phyloP scores from a whole-genome alignment of 2,797 vertebrate species.

The Lepidocolaptes lacrymiger region DNA sequence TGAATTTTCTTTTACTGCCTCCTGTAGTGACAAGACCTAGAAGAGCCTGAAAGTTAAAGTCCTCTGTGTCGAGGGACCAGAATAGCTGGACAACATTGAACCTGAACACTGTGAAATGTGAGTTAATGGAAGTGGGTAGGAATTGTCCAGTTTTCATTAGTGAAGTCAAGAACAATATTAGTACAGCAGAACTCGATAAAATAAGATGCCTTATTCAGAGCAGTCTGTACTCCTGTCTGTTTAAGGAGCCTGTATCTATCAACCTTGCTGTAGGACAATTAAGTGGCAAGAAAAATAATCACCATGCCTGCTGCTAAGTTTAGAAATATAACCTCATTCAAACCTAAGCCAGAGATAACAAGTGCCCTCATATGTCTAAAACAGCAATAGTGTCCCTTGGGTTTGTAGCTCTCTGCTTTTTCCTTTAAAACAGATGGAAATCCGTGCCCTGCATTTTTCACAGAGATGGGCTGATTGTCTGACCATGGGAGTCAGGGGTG shows the following conservation, averaged over 20 bases:
- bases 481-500: neutral
- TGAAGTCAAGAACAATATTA: neutral
- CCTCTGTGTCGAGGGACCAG: neutral
- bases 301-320: neutral
- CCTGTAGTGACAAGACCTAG: neutral
- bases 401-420: neutral
- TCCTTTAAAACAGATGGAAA: neutral
- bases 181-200: neutral
- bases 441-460: neutral
- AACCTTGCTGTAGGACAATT: neutral
- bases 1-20: neutral
- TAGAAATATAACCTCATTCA: neutral
- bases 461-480: neutral
- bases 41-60: neutral
- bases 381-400: neutral
- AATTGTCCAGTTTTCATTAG: neutral
- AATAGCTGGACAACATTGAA: neutral
- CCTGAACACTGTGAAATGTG: neutral
- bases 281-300: neutral
- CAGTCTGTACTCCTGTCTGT: neutral
- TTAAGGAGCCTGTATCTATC: neutral
- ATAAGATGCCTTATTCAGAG: neutral
- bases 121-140: neutral
- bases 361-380: neutral
- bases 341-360: neutral